Percentiles rank a stretch among this genome's conserved stretches.
phyloP scores from a whole-genome alignment of 2,888 invertebrate genomes.

The Sylvicola fuscatus region DNA sequence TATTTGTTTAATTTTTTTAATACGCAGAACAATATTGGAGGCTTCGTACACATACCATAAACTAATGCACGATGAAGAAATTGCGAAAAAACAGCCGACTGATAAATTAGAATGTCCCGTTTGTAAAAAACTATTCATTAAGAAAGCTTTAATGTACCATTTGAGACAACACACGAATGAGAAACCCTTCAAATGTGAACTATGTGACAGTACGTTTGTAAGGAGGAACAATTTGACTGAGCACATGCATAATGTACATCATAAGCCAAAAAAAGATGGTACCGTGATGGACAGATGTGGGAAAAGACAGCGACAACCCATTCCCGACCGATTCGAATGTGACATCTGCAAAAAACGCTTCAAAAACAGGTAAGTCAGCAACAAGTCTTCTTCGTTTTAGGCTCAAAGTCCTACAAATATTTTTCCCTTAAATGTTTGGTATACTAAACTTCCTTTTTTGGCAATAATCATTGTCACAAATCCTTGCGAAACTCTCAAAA shows the following conservation, averaged over 20 bases:
- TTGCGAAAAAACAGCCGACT: conserved; percentile 13
- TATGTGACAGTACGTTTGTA: conserved; percentile 42
- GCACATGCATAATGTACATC: conserved; percentile 35
- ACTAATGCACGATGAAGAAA: conserved; percentile 33
- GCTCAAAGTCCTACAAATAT: too few relatives aligned
- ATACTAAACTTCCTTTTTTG: too few relatives aligned
- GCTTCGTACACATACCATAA: conserved; percentile 56
- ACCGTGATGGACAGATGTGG: not conserved
- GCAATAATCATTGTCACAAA: too few relatives aligned
- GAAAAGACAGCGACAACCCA: not conserved
- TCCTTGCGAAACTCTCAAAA: too few relatives aligned
- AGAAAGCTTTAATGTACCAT: conserved; percentile 45
- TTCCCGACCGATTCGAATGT: conserved; percentile 3
- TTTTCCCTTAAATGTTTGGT: too few relatives aligned
- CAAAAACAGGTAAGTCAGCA: conserved; percentile 3
- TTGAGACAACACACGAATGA: conserved; percentile 55
- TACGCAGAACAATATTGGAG: conserved; percentile 31
- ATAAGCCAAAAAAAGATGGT: conserved; percentile 9
- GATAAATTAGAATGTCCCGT: conserved; percentile 41
- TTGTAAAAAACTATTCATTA: conserved; percentile 42
- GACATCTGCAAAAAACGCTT: conserved; percentile 3
- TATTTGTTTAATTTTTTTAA: conserved; percentile 1
- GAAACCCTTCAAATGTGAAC: conserved; percentile 41
- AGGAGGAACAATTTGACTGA: conserved; percentile 40
- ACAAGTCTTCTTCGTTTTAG: too few relatives aligned